Conservation (phyloP, 1,140 invertebrate genomes). For the Ips typographus region DNA sequence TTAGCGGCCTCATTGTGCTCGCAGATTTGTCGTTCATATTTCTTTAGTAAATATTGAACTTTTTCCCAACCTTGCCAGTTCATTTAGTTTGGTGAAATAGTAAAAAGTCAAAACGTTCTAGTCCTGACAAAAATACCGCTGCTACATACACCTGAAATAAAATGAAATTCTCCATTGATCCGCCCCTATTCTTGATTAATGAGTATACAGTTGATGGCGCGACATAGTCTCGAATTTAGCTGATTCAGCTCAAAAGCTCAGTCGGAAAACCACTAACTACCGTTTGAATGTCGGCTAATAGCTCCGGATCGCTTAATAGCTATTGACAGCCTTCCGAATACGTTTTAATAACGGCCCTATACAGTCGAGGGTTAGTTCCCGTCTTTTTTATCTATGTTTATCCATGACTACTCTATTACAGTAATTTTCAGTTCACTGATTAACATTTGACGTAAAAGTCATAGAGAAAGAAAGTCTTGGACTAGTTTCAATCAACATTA, state of each 20-base stretch:
- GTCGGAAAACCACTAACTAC: constrained; percentile 6
- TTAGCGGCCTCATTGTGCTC: background rate
- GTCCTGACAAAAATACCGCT: no score
- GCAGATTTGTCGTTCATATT: background rate
- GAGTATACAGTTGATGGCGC: background rate
- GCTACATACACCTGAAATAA: no score
- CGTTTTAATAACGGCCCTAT: background rate
- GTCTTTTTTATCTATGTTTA: no score
- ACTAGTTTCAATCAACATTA: background rate
- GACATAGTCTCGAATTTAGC: background rate
- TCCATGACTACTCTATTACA: no score
- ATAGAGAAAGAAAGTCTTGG: constrained; percentile 14
- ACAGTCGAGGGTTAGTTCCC: no score
- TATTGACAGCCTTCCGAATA: background rate
- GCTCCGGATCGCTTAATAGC: constrained; percentile 6
- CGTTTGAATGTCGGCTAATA: constrained; percentile 15
- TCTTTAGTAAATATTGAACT: no score
- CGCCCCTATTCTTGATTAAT: no score
- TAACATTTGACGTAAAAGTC: background rate
- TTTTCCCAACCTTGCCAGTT: no score
- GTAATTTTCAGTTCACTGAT: background rate
- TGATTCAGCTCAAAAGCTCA: background rate
- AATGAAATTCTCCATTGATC: no score
- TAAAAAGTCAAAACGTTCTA: no score
- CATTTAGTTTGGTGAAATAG: no score